Evolutionary conservation across 2,113 vertebrate species (phyloP), one percentile per base, ranked within the genome.

Genomic region (Salvelinus fontinalis): DNA sequence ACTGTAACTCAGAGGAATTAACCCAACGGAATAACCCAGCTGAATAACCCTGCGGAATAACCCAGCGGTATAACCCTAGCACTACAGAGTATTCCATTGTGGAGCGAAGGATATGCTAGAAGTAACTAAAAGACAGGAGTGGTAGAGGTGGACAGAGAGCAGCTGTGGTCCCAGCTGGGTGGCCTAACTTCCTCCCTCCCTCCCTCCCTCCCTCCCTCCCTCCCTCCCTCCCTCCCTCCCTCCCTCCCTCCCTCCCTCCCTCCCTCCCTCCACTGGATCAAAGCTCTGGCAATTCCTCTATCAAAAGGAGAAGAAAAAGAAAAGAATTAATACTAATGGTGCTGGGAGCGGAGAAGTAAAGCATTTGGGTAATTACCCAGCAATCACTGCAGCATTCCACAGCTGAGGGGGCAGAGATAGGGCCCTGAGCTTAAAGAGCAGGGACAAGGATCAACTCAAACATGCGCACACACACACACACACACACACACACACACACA

Each of bases 321-420:
- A 81, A 73, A 86, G 76, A 81, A 83, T 86, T 75, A 89, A 89
- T 87, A 74, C 82, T 89, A 87, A 90, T 86, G 81, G 86, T 77
- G 83, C 81, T 89, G 83, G 79, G 82, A 88, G 81, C 79, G 77
- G 70, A 85, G 78, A 84, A 78, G 85, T 87, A 87, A 88, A 87
- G 88, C 80, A 70, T 81, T 48, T 20, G 26, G 81, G 84, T 89
- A 91, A 90, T 92, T 90, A 89, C 86, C 88, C 87, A 85, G 85
- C 88, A 90, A 90, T 91, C 87, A 90, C 83, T 84, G 82, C 86
- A 86, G 74, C 88, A 91, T 90, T 90, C 90, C 81, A 13, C 87
- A 87, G 84, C 88, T 83, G 80, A 84, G 85, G 84, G 83, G 83
- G 82, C 81, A 87, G 80, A 90, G 87, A 91, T 88, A 90, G 77